Conservation (phyloP, 2,888 invertebrate genomes). For the Tachina grossa region DNA sequence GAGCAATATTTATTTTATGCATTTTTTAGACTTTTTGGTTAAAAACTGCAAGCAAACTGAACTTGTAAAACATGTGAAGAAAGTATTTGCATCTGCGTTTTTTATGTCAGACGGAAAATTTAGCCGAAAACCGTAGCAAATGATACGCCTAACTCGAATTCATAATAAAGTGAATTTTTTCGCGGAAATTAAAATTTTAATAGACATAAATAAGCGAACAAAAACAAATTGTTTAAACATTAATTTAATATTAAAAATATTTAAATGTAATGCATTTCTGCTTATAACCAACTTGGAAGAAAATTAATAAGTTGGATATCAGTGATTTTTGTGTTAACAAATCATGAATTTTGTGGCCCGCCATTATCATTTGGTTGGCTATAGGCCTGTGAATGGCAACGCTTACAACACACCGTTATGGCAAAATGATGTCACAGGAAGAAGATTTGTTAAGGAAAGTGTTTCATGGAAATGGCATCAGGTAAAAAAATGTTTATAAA, state of each 20-base stretch:
- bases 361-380: constrained; percentile 79
- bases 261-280: background rate
- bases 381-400: constrained; percentile 77
- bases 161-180: constrained; percentile 79
- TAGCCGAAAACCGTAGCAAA: constrained; percentile 63
- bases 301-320: background rate
- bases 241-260: constrained; percentile 26
- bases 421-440: constrained; percentile 66
- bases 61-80: background rate
- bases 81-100: background rate
- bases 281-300: background rate
- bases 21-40: too few relatives aligned
- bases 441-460: constrained; percentile 67
- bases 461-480: constrained; percentile 74
- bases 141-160: constrained; percentile 76
- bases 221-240: constrained; percentile 17
- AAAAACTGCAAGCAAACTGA: background rate
- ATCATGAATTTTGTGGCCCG: constrained; percentile 81
- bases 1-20: too few relatives aligned
- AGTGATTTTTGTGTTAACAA: constrained; percentile 25
- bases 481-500: constrained; percentile 64
- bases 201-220: constrained; percentile 18
- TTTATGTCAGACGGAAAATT: background rate
- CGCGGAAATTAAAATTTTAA: constrained; percentile 79
- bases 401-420: constrained; percentile 75